Base-by-base conservation (phyloP, 2,797 vertebrate species). In the Gymnoscopelus microlampas region DNA sequence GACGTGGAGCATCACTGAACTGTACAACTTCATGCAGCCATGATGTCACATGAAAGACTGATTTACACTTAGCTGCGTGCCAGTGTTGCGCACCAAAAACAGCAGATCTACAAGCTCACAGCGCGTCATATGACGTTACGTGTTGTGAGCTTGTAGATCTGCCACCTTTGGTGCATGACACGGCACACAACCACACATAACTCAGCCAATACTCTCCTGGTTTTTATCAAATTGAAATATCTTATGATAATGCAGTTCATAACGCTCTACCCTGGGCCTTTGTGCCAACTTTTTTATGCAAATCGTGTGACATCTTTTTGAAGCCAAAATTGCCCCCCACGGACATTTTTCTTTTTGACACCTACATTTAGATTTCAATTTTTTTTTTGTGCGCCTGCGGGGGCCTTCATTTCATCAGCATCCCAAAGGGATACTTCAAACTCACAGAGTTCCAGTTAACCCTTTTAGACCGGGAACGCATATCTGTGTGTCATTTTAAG, bases 331-430 rank as follows among this genome's bases (percentile, higher is more conserved):
- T 14, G 14, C 39, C 26, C 51, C 67, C 9, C 15, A 23, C 61
- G 70, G 58, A 66, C 49, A 51, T 26, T 68, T 65, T 59, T 3
- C 14, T 63, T 59, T 3, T 15, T 63, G 26, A 12, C 26, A 29
- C 11, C 62, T 58, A 2, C 53, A 9, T 53, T 63, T 53, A n/a
- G 50, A 35, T 4, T 14, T 32, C 44, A 53, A 51, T 55, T 53
- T 78, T 72, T 76, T 70, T 62, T 76, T 4, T 32, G 3, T 32
- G 29, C 3, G 70, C 73, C 69, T 76, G 61, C 53, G 53, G 71
- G 54, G 63, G 5, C 66, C 32, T 76, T 56, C 76, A n/a, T 69
- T 72, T 66, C 4, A 72, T 59, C 14, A 13, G 24, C 2, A 1
- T 78, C 67, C 66, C 56, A 55, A 62, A 54, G 50, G 58, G 59